phyloP scores from a whole-genome alignment of 2,888 invertebrate genomes.

The Mellilla xanthometata region DNA sequence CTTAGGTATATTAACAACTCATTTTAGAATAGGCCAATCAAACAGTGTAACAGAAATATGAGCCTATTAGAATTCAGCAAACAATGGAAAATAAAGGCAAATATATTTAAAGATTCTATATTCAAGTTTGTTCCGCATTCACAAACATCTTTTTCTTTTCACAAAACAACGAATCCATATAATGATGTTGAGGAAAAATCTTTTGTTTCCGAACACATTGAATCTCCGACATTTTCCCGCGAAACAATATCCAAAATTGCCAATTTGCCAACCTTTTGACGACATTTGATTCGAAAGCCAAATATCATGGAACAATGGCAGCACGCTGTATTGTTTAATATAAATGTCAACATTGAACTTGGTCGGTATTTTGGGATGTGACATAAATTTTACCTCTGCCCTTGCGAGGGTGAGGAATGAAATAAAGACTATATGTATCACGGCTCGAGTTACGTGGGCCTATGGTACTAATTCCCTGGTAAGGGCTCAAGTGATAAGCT shows the following conservation, averaged over 20 bases:
- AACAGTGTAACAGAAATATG: too few species aligned
- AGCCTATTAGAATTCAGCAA: too few species aligned
- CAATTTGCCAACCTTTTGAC: slow-evolving; percentile 47
- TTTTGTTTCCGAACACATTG: slow-evolving; percentile 34
- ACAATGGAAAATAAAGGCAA: too few species aligned
- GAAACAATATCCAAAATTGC: slow-evolving; percentile 38
- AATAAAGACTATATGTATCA: slow-evolving; percentile 78
- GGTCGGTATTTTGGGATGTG: slow-evolving; percentile 60
- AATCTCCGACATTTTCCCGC: slow-evolving; percentile 44
- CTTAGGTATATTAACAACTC: too few species aligned
- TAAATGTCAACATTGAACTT: slow-evolving; percentile 78
- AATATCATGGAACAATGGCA: slow-evolving; percentile 53
- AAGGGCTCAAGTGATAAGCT: slow-evolving; percentile 32
- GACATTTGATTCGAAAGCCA: slow-evolving; percentile 53
- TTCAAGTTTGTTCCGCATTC: too few species aligned
- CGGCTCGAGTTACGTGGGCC: slow-evolving; percentile 69
- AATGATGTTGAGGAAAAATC: slow-evolving; percentile 31
- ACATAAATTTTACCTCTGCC: slow-evolving; percentile 77
- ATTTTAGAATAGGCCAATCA: too few species aligned
- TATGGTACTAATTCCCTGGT: slow-evolving; percentile 61
- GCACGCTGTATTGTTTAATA: slow-evolving; percentile 69
- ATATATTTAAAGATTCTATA: too few species aligned
- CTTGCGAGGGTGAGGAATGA: slow-evolving; percentile 65
- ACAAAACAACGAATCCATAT: too few species aligned
- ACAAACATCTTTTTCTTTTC: too few species aligned